phyloP scores from a whole-genome alignment of 1,140 invertebrate species.

The Aphelenchoides besseyi region DNA sequence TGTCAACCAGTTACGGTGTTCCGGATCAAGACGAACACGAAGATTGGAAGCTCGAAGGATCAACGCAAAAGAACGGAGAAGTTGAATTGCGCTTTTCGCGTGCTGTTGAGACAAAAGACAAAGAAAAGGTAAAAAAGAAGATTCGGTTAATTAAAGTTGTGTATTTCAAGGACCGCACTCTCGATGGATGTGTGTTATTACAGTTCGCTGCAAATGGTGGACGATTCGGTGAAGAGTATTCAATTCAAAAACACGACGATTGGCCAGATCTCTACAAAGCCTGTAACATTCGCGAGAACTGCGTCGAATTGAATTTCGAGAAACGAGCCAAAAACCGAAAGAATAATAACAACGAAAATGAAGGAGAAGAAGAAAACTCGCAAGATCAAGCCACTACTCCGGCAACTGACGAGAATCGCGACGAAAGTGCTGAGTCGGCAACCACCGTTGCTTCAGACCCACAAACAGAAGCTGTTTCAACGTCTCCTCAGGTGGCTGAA shows the following conservation, averaged over 20 bases:
- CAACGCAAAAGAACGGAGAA: conserved; percentile 21
- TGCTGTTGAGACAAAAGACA: conserved; percentile 37
- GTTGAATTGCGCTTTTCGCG: conserved; percentile 46
- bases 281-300: conserved; percentile 44
- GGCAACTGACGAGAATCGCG: conserved; percentile 11
- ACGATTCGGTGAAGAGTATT: conserved; percentile 33
- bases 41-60: conserved; percentile 37
- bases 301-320: conserved; percentile 20
- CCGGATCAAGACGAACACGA: conserved; percentile 37
- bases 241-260: conserved; percentile 47
- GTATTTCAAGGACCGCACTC: conserved; percentile 37
- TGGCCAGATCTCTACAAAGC: conserved; percentile 51
- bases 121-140: conserved; percentile 39
- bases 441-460: conserved; percentile 5
- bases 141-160: not conserved
- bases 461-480: not conserved
- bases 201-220: conserved; percentile 51
- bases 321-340: conserved; percentile 23
- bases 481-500: too few relatives aligned
- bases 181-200: conserved; percentile 54
- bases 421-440: not conserved
- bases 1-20: conserved; percentile 38
- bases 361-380: conserved; percentile 15
- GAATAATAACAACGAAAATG: conserved; percentile 17
- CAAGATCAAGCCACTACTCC: too few relatives aligned